These are phyloP conservation scores for Stercorarius parasiticus DNA, from an alignment of 2,113 vertebrate genomes.

Conservation along the genomic window DNA sequence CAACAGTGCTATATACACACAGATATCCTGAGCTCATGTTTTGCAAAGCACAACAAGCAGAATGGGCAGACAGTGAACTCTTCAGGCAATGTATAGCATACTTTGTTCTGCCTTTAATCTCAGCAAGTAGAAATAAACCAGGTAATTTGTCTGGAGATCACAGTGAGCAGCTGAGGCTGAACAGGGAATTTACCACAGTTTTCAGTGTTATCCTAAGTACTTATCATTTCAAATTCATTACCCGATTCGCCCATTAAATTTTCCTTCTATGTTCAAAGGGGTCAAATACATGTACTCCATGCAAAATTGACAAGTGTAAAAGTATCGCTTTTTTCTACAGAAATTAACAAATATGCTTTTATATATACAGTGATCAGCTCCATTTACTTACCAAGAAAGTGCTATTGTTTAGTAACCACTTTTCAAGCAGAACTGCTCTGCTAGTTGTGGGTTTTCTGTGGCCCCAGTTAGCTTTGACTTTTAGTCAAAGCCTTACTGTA, in stretches of 20 bases:
- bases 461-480: background rate
- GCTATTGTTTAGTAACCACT: background rate
- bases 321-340: background rate
- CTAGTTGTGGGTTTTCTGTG: background rate
- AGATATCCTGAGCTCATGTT: background rate
- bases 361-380: background rate
- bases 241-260: background rate
- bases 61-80: background rate
- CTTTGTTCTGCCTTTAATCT: background rate
- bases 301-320: background rate
- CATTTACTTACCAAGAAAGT: background rate
- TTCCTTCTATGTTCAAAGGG: background rate
- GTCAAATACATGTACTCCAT: background rate
- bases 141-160: background rate
- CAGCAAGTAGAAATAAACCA: background rate
- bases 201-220: background rate
- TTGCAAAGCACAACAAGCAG: background rate
- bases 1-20: background rate
- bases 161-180: background rate
- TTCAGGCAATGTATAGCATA: background rate
- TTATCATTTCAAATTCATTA: background rate
- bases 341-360: background rate
- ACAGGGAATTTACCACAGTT: background rate
- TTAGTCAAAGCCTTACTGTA: background rate
- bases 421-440: background rate